Evolutionary conservation across 2,113 vertebrate species (phyloP).

Genomic region (Carollia perspicillata): DNA sequence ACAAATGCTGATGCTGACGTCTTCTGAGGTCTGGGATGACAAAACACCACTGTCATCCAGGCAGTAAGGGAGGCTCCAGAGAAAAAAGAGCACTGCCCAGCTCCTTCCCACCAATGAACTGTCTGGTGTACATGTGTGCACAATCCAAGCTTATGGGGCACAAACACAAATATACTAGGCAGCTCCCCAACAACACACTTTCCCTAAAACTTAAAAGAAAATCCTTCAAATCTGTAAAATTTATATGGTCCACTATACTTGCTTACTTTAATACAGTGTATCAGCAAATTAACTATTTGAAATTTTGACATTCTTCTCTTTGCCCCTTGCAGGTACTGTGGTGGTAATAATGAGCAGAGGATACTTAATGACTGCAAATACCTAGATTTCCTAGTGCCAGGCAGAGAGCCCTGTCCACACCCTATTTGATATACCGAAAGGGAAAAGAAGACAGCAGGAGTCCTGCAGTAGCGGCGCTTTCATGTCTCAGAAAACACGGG

Average conservation of each 20-base stretch:
- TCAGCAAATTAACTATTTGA: not conserved
- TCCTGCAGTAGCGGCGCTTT: not conserved
- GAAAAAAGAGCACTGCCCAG: not conserved
- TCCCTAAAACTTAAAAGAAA: not conserved
- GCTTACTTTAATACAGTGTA: not conserved
- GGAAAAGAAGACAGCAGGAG: not conserved
- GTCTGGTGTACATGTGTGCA: not conserved
- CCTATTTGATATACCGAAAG: not conserved
- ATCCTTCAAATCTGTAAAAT: constrained; percentile 4
- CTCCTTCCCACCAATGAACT: not conserved
- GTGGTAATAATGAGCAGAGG: not conserved
- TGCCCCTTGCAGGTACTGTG: not conserved
- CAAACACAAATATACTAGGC: not conserved
- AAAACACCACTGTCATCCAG: not conserved
- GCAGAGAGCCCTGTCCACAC: not conserved
- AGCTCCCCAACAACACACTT: not conserved
- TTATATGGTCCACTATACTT: not conserved
- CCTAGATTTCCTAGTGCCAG: not conserved
- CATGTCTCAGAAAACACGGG: not conserved
- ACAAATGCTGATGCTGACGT: not conserved
- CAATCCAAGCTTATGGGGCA: not conserved
- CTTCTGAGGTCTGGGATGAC: not conserved
- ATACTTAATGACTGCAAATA: not conserved
- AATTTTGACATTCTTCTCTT: constrained; percentile 18
- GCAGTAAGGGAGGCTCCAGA: not conserved